Evolutionary conservation across 2,113 vertebrate species (phyloP).

Genomic region (Chloroceryle aenea): DNA sequence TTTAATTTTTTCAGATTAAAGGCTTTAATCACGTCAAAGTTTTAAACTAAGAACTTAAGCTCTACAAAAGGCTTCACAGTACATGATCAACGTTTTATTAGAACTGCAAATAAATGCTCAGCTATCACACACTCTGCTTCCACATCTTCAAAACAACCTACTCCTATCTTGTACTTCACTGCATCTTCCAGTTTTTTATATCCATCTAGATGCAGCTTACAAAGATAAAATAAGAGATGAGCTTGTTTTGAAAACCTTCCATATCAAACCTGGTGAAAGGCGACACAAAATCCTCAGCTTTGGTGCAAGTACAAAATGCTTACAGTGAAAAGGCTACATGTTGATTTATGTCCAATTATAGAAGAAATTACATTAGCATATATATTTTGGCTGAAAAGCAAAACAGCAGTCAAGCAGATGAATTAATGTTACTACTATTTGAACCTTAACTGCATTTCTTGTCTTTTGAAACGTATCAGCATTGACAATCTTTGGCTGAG

Average conservation of each 20-base stretch:
- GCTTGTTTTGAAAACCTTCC: not conserved
- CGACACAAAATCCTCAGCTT: not conserved
- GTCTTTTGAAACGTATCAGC: not conserved
- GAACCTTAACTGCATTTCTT: not conserved
- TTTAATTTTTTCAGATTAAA: not conserved
- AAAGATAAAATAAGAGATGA: not conserved
- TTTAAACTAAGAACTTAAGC: not conserved
- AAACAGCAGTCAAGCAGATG: not conserved
- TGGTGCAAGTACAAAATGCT: not conserved
- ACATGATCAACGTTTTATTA: not conserved
- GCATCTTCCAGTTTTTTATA: not conserved
- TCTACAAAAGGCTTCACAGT: not conserved
- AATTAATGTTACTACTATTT: not conserved
- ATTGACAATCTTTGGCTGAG: not conserved
- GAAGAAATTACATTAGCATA: not conserved
- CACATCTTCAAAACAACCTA: not conserved
- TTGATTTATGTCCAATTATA: not conserved
- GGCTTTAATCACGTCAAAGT: not conserved
- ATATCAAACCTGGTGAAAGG: not conserved
- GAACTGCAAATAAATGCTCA: not conserved
- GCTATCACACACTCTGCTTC: not conserved
- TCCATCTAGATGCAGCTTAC: not conserved
- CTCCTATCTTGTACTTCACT: not conserved
- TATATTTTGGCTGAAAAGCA: not conserved
- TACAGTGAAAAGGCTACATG: not conserved